Evolutionary conservation across 2,888 invertebrate species (phyloP).

Genomic region (Zele albiditarsus): DNA sequence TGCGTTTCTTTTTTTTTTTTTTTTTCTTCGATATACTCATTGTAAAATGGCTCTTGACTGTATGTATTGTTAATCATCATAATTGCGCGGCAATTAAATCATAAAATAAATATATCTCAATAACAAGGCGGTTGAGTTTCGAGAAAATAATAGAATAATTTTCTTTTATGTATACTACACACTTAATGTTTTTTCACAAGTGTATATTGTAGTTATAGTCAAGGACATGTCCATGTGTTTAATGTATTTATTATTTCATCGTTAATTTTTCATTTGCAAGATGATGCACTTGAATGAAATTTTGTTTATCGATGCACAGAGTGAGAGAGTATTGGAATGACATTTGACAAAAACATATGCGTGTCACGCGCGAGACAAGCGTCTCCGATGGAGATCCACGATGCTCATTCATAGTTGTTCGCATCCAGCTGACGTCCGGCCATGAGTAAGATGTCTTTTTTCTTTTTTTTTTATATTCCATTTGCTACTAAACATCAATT

Average conservation of each 20-base stretch:
- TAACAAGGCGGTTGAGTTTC: not conserved
- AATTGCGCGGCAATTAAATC: conserved; percentile 17
- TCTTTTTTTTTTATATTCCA: not conserved
- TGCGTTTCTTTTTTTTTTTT: not conserved
- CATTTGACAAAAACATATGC: conserved; percentile 48
- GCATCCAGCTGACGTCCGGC: conserved; percentile 57
- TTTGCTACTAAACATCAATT: not conserved
- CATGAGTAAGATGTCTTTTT: conserved; percentile 28
- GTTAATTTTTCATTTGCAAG: not conserved
- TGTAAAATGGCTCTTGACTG: conserved; percentile 5
- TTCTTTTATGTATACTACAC: not conserved
- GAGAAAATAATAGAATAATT: conserved; percentile 3
- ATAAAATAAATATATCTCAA: conserved; percentile 9
- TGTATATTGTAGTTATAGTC: conserved; percentile 5
- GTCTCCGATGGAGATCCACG: conserved; percentile 40
- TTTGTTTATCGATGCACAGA: conserved; percentile 13
- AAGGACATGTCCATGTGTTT: not conserved
- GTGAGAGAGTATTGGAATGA: not conserved
- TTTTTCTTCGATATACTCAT: not conserved
- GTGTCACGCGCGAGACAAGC: conserved; percentile 54
- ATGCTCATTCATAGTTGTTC: conserved; percentile 61
- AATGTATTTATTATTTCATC: not conserved
- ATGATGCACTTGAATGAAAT: conserved; percentile 27
- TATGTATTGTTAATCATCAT: conserved; percentile 23
- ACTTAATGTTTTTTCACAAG: not conserved